Evolutionary conservation across 2,888 invertebrate species (phyloP).

Genomic region (Therioaphis trifolii): DNA sequence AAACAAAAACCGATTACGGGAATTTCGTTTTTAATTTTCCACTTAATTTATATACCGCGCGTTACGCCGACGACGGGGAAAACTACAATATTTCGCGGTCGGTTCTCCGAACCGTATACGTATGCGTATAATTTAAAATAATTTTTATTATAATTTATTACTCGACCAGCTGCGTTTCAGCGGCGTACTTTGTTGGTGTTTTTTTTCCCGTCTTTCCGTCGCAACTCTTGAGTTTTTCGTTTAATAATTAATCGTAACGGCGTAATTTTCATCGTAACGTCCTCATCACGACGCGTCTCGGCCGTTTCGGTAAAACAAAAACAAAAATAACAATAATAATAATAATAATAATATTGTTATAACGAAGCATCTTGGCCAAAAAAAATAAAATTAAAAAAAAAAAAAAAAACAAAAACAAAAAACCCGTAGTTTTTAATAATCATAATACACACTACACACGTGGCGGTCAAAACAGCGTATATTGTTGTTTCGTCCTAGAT

Average conservation of each 20-base stretch:
- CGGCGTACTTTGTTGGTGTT: background rate
- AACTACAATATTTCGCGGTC: too few species aligned
- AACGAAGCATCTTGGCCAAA: slow-evolving; percentile 44
- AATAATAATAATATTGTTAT: background rate
- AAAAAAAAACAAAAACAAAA: too few species aligned
- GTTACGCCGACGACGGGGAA: background rate
- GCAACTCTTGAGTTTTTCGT: slow-evolving; percentile 13
- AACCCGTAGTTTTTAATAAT: too few species aligned
- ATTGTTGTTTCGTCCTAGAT: too few species aligned
- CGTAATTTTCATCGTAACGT: background rate
- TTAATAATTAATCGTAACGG: background rate
- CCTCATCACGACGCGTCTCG: background rate
- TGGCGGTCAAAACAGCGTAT: too few species aligned
- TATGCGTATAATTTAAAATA: slow-evolving; percentile 46
- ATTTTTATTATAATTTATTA: slow-evolving; percentile 29
- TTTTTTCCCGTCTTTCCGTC: background rate
- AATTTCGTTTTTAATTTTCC: too few species aligned
- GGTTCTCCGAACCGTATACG: too few species aligned
- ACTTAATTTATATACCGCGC: too few species aligned
- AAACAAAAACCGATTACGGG: too few species aligned
- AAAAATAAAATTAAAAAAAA: too few species aligned
- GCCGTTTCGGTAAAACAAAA: background rate
- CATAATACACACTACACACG: too few species aligned
- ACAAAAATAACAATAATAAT: background rate
- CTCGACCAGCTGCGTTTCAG: slow-evolving; percentile 20